Percentiles rank a stretch among this genome's conserved stretches.
These are phyloP conservation scores for Ormyrus nitidulus DNA, from an alignment of 2,888 invertebrate species.

Conservation along the genomic window DNA sequence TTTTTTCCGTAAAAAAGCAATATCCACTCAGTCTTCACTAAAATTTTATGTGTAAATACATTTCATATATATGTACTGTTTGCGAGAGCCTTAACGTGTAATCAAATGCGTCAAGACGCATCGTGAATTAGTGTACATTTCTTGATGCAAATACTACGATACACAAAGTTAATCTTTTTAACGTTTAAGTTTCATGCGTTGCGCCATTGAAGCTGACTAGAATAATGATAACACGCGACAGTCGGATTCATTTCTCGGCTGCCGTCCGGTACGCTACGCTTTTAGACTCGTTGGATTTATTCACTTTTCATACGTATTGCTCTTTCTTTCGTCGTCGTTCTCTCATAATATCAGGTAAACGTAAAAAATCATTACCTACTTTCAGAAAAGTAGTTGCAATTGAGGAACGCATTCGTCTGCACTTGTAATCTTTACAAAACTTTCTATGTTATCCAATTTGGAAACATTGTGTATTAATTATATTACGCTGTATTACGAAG, in stretches of 20 bases:
- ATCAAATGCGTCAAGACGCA: slow-evolving; percentile 39
- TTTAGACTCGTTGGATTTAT: slow-evolving; percentile 47
- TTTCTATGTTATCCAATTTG: not conserved
- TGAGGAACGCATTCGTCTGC: slow-evolving; percentile 5
- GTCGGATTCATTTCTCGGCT: slow-evolving; percentile 34
- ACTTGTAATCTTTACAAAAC: not conserved
- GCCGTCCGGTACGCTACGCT: slow-evolving; percentile 34
- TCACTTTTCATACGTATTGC: slow-evolving; percentile 28
- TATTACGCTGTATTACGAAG: not conserved
- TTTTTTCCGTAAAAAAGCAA: slow-evolving; percentile 43
- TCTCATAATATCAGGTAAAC: not conserved
- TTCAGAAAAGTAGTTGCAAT: slow-evolving; percentile 6
- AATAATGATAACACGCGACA: slow-evolving; percentile 54
- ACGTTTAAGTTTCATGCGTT: slow-evolving; percentile 45
- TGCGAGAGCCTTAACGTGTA: slow-evolving; percentile 33
- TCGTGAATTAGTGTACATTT: slow-evolving; percentile 23
- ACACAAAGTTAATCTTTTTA: slow-evolving; percentile 39
- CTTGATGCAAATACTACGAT: slow-evolving; percentile 48
- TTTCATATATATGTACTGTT: slow-evolving; percentile 25
- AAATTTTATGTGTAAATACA: slow-evolving; percentile 29
- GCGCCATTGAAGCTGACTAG: slow-evolving; percentile 57
- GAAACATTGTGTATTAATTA: not conserved
- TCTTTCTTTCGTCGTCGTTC: slow-evolving; percentile 38
- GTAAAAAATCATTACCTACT: not conserved
- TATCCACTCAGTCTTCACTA: slow-evolving; percentile 50